Conservation (phyloP, 2,888 invertebrate species). For the Molorchus minor region DNA sequence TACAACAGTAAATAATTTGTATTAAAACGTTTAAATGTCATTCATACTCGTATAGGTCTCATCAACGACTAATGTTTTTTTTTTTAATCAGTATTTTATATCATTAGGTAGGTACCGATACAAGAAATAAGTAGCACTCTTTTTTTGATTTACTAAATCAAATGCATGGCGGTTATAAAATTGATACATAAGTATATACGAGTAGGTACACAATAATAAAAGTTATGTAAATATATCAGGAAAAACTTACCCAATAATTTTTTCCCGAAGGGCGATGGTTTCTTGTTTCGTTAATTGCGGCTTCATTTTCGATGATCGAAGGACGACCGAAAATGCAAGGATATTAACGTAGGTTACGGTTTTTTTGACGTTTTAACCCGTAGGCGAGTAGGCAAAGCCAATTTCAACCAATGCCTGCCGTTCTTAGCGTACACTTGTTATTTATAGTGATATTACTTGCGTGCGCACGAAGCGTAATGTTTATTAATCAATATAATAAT, state of each 20-base stretch:
- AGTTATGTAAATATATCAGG: no score
- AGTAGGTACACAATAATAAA: slow-evolving; percentile 19
- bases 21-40: no score
- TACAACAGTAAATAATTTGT: no score
- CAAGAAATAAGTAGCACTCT: background rate
- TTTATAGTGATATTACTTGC: slow-evolving; percentile 29
- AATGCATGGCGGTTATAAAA: background rate
- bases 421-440: slow-evolving; percentile 19
- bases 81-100: no score
- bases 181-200: background rate
- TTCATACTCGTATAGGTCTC: no score
- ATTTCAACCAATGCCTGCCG: slow-evolving; percentile 22
- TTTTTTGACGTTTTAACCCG: background rate
- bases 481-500: slow-evolving; percentile 10
- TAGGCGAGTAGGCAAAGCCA: slow-evolving; percentile 19
- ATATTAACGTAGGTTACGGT: background rate
- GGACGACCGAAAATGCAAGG: background rate
- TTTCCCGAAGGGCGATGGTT: slow-evolving; percentile 81
- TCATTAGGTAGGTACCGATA: no score
- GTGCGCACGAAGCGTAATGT: slow-evolving; percentile 20
- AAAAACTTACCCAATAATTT: slow-evolving; percentile 81
- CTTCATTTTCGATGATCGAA: slow-evolving; percentile 47
- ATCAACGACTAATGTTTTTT: no score
- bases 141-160: background rate
- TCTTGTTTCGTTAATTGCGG: slow-evolving; percentile 82